Evolutionary conservation across 2,113 vertebrate genomes (phyloP).

Genomic region (Bubo blakistoni): DNA sequence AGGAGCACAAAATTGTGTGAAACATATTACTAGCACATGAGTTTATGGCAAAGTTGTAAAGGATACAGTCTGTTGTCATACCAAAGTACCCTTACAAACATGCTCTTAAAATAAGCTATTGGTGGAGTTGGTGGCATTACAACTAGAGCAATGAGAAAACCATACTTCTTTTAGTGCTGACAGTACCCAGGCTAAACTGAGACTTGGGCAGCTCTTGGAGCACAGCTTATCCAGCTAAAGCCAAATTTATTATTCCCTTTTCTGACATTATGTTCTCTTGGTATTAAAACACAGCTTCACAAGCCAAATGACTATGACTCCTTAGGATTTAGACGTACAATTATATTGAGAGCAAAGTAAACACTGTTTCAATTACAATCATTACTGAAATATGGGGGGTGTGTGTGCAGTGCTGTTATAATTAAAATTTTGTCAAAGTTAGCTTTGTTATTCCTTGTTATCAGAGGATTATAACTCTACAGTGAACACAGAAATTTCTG

Average conservation of each 20-base stretch:
- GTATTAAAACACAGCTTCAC: neutral
- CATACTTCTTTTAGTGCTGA: neutral
- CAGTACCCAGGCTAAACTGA: neutral
- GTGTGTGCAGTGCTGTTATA: neutral
- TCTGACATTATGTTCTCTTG: neutral
- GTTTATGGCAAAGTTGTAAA: neutral
- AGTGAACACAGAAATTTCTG: neutral
- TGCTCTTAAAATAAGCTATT: neutral
- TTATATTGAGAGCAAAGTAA: slow-evolving; percentile 24
- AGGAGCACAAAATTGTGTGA: neutral
- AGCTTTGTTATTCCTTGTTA: neutral
- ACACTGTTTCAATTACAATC: neutral
- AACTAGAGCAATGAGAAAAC: neutral
- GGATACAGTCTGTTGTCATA: neutral
- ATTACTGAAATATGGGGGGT: neutral
- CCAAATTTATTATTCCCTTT: neutral
- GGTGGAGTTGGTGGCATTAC: neutral
- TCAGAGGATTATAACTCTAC: neutral
- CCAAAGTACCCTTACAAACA: neutral
- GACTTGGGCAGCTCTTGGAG: neutral
- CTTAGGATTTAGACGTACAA: slow-evolving; percentile 3
- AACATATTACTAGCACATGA: neutral
- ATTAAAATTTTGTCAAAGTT: slow-evolving; percentile 9
- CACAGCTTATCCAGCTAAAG: neutral
- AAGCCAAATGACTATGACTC: neutral